Base-by-base conservation (phyloP, 1,140 invertebrate species). In the Hypothenemus hampei region DNA sequence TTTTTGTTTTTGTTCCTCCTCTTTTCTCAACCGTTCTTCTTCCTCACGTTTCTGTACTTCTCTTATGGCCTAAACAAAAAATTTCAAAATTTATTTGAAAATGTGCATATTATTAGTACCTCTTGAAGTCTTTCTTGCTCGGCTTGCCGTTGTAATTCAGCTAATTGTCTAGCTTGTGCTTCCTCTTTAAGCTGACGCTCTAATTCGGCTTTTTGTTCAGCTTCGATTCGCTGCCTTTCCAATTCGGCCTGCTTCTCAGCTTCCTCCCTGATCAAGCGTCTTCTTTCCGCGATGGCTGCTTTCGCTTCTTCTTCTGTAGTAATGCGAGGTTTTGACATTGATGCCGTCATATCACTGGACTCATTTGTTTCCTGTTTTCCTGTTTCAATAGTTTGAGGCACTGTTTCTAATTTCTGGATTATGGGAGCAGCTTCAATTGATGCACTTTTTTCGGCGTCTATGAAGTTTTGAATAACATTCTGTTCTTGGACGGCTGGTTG, bases 221-320 rank as follows among this genome's bases (percentile, higher is more conserved):
- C 81, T 68, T 87, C 82, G 69, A 77, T 77, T 75, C 86, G 77
- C 67, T 83, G 82, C 55, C 87, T 76, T 72, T 91, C 88, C 19
- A 86, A 71, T 73, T 92, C 89, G 10, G 87, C 87, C 76, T 91
- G 86, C 53, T 85, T 73, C 77, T 93, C 90, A 35, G 87, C 85
- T 72, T 92, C 87, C 74, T 93, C 89, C 26, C 90, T 72, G 21
- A 89, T 89, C 35, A 90, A 74, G 58, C 87, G 75, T 63, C 91
- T 75, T 61, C 89, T 80, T 76, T 93, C 91, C 4, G 91, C 90
- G 31, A 94, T 73, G 23, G 89, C 89, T 20, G 89, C 89, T 74
- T 91, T 93, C 13, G 90, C 90, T 75, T 92, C 84, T 72, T 90
- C 89, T 73, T 92, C 90, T 1, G 89, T 91, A 5, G 85, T 88